Conservation (phyloP, 2,888 invertebrate species). For the Trisateles emortualis region DNA sequence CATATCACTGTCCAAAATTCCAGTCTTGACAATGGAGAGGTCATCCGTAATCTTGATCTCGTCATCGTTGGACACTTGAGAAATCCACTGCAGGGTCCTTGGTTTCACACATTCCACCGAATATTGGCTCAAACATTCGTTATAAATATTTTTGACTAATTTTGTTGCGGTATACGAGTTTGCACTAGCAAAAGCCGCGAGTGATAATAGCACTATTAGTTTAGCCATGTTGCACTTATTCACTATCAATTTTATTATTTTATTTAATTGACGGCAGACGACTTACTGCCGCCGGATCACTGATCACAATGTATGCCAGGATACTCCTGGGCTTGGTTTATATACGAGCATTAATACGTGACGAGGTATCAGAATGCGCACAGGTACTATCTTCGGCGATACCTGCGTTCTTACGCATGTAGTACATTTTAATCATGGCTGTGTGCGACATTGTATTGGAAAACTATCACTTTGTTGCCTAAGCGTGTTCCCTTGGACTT, state of each 20-base stretch:
- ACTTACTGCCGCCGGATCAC: slow-evolving; percentile 76
- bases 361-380: slow-evolving; percentile 73
- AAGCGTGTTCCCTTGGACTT: slow-evolving; percentile 36
- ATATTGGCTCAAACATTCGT: slow-evolving; percentile 89
- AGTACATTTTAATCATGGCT: slow-evolving; percentile 72
- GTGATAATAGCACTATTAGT: slow-evolving; percentile 74
- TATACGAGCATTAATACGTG: slow-evolving; percentile 87
- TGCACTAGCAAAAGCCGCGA: slow-evolving; percentile 72
- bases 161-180: slow-evolving; percentile 87
- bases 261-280: slow-evolving; percentile 72
- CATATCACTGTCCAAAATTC: slow-evolving; percentile 72
- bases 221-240: slow-evolving; percentile 77
- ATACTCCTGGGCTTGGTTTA: slow-evolving; percentile 83
- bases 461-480: slow-evolving; percentile 71
- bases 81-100: slow-evolving; percentile 92
- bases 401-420: slow-evolving; percentile 58
- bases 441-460: slow-evolving; percentile 70
- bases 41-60: slow-evolving; percentile 92
- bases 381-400: slow-evolving; percentile 69
- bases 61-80: slow-evolving; percentile 88
- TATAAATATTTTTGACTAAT: slow-evolving; percentile 89
- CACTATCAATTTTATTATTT: slow-evolving; percentile 45
- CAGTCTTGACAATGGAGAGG: slow-evolving; percentile 90
- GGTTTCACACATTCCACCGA: slow-evolving; percentile 92
- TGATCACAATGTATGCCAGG: slow-evolving; percentile 82